Evolutionary conservation across 2,888 invertebrate species (phyloP).

Genomic region (Xylota sylvarum): DNA sequence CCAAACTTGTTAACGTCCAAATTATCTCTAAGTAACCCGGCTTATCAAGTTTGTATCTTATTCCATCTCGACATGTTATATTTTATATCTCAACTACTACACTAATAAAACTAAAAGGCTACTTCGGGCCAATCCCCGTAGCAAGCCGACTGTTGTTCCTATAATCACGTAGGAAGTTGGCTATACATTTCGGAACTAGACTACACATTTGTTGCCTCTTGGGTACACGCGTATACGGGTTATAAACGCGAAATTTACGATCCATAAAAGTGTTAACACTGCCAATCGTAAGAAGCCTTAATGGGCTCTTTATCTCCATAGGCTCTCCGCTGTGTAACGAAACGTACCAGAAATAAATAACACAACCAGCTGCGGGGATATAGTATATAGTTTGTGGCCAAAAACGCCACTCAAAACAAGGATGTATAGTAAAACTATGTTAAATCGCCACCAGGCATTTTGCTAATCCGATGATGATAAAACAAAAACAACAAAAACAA

Average conservation of each 20-base stretch:
- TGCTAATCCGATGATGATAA: constrained; percentile 50
- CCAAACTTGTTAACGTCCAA: constrained; percentile 1
- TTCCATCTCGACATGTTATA: constrained; percentile 27
- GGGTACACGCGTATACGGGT: constrained; percentile 17
- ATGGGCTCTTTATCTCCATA: constrained; percentile 64
- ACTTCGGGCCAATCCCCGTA: constrained; percentile 28
- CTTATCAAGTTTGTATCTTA: background rate
- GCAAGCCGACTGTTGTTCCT: constrained; percentile 29
- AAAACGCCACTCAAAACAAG: background rate
- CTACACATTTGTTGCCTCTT: constrained; percentile 2
- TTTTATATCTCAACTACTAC: constrained; percentile 55
- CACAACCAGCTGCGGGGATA: background rate
- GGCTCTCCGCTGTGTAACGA: background rate
- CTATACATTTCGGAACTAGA: constrained; percentile 41
- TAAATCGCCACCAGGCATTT: constrained; percentile 34
- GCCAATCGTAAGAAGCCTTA: constrained; percentile 69
- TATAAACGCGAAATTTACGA: constrained; percentile 66
- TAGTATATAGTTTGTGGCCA: constrained; percentile 1
- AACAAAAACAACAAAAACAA: constrained; percentile 22
- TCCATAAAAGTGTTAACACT: constrained; percentile 73
- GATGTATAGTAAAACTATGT: constrained; percentile 23
- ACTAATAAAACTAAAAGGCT: constrained; percentile 67
- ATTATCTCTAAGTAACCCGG: background rate
- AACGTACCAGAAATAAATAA: background rate
- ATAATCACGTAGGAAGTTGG: constrained; percentile 70